Evolutionary conservation across 1,140 invertebrate species (phyloP).

Genomic region (Limonius californicus): DNA sequence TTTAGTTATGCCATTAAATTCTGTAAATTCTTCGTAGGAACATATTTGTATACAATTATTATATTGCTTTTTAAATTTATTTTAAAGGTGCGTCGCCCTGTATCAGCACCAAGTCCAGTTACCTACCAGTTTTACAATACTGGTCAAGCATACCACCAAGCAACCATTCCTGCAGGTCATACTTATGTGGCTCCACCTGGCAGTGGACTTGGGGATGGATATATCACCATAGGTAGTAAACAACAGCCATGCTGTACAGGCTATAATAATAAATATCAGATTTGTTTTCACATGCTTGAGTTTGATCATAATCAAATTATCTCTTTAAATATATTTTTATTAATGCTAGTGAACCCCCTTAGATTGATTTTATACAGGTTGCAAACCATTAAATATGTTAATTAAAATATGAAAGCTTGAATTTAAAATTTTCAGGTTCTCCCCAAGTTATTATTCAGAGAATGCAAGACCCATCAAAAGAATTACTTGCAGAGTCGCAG

Average conservation of each 20-base stretch:
- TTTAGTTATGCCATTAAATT: too few species aligned
- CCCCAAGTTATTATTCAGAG: conserved; percentile 44
- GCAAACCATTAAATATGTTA: too few species aligned
- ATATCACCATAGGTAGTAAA: conserved; percentile 50
- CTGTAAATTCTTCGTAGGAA: too few species aligned
- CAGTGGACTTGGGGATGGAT: conserved; percentile 46
- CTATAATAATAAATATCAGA: too few species aligned
- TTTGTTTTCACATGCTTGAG: too few species aligned
- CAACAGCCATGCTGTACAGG: too few species aligned
- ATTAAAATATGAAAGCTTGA: not conserved
- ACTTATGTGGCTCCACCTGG: conserved; percentile 20
- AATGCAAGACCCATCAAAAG: conserved; percentile 43
- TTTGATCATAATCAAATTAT: too few species aligned
- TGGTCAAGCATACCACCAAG: conserved; percentile 44
- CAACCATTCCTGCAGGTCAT: not conserved
- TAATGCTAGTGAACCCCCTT: too few species aligned
- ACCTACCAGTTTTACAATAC: conserved; percentile 53
- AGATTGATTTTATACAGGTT: too few species aligned
- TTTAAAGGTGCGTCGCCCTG: conserved; percentile 46
- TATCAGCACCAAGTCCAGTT: conserved; percentile 54
- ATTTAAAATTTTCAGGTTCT: conserved; percentile 38
- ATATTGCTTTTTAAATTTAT: not conserved
- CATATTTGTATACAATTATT: too few species aligned
- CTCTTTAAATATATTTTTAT: too few species aligned
- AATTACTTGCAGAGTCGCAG: conserved; percentile 57